phyloP scores from a whole-genome alignment of 2,888 invertebrate species.

The Oxystoma pomonae region DNA sequence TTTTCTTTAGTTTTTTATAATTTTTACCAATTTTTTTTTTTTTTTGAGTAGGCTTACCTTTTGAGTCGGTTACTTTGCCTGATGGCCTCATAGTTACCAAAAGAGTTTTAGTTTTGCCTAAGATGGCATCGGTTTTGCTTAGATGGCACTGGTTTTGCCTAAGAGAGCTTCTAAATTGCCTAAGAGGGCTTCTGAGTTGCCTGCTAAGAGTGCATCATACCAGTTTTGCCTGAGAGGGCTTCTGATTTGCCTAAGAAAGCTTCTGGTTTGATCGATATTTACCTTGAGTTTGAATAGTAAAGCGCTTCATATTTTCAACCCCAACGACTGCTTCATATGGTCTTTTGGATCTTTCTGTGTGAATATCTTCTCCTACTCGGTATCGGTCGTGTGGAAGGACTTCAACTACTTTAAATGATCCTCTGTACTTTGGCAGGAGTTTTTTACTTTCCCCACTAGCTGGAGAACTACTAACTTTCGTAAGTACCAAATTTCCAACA shows the following conservation, averaged over 20 bases:
- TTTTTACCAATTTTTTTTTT: too few relatives aligned
- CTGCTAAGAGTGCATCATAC: slow-evolving; percentile 3
- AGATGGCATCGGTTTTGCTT: not conserved
- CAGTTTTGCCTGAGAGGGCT: slow-evolving; percentile 1
- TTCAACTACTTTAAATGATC: slow-evolving; percentile 13
- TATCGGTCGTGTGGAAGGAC: slow-evolving; percentile 19
- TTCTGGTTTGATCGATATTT: slow-evolving; percentile 1
- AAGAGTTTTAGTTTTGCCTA: not conserved
- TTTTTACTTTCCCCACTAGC: slow-evolving; percentile 19
- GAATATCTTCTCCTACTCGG: slow-evolving; percentile 17
- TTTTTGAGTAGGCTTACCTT: too few relatives aligned
- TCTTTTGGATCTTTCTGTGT: slow-evolving; percentile 4
- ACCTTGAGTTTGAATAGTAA: slow-evolving; percentile 4
- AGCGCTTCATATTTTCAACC: not conserved
- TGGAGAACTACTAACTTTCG: slow-evolving; percentile 17
- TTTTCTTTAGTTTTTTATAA: too few relatives aligned
- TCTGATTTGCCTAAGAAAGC: slow-evolving; percentile 2
- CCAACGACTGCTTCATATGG: slow-evolving; percentile 2
- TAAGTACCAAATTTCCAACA: slow-evolving; percentile 18
- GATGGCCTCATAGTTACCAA: too few relatives aligned
- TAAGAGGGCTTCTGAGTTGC: not conserved
- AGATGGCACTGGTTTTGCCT: not conserved
- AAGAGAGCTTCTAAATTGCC: not conserved
- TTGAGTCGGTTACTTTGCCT: too few relatives aligned
- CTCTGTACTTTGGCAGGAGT: slow-evolving; percentile 14